Evolutionary conservation across 23 tunicate genomes (phyloP).

Genomic region (Halocynthia roretzi): DNA sequence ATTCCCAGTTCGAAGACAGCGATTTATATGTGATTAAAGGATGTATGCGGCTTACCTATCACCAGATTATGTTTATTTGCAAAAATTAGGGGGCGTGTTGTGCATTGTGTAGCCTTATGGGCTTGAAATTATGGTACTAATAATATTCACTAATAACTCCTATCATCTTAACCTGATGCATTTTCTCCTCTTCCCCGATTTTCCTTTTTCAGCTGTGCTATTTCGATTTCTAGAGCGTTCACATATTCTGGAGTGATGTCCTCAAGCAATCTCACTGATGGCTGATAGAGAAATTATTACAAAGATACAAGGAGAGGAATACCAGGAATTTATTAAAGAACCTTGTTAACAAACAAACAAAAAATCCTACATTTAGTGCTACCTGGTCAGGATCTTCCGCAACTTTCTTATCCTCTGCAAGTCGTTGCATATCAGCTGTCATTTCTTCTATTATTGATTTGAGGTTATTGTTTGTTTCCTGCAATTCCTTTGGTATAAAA

Average conservation of each 20-base stretch:
- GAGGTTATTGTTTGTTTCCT: constrained; percentile 38
- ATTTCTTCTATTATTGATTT: constrained; percentile 60
- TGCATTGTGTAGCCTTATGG: background rate
- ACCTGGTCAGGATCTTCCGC: too few species aligned
- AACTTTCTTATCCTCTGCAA: background rate
- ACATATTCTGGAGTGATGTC: background rate
- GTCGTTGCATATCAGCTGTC: constrained; percentile 43
- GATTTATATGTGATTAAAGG: too few species aligned
- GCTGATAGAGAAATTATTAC: background rate
- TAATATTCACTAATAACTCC: background rate
- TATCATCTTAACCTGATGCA: background rate
- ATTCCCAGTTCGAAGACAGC: too few species aligned
- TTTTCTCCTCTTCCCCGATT: constrained; percentile 31
- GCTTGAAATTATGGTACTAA: background rate
- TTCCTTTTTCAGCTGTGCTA: constrained; percentile 43
- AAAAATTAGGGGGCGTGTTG: background rate
- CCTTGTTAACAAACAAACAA: too few species aligned
- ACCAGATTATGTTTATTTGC: background rate
- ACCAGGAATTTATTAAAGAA: background rate
- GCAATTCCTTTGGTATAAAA: constrained; percentile 15
- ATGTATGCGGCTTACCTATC: background rate
- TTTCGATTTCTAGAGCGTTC: constrained; percentile 50
- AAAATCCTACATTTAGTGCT: too few species aligned
- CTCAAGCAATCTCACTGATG: background rate
- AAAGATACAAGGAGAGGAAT: background rate